Percentiles rank a stretch among this genome's conserved stretches.
These are phyloP conservation scores for Apamea monoglypha DNA, from an alignment of 2,888 invertebrate species.

Conservation along the genomic window DNA sequence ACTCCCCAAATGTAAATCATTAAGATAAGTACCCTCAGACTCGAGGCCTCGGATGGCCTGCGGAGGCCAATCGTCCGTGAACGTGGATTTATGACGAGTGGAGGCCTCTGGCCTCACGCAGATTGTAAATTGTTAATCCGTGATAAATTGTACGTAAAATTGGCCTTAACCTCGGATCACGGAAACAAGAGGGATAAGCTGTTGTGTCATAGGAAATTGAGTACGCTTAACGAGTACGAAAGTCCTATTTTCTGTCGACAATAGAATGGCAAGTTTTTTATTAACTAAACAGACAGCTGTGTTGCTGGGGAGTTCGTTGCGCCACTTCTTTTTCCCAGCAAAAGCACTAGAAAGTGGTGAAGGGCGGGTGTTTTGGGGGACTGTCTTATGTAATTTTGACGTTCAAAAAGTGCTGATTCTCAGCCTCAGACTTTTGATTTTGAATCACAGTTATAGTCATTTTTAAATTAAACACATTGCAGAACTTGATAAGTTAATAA, in stretches of 20 bases:
- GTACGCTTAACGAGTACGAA: too few species aligned
- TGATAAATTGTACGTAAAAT: conserved; percentile 67
- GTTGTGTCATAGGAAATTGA: conserved; percentile 2
- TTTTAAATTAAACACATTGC: not conserved
- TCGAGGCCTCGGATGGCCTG: conserved; percentile 36
- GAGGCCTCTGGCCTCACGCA: conserved; percentile 55
- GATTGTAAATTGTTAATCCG: conserved; percentile 69
- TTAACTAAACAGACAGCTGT: too few species aligned
- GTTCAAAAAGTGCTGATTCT: too few species aligned
- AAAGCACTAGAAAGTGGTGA: too few species aligned
- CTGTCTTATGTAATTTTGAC: too few species aligned
- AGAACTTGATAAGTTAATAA: not conserved
- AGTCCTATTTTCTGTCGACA: not conserved
- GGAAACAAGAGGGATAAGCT: conserved; percentile 42
- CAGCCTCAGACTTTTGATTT: too few species aligned
- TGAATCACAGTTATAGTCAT: not conserved
- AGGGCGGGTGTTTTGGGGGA: too few species aligned
- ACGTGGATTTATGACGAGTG: conserved; percentile 66
- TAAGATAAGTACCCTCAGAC: conserved; percentile 57
- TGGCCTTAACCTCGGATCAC: conserved; percentile 34
- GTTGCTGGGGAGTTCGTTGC: too few species aligned
- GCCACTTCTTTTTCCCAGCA: too few species aligned
- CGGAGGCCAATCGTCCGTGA: conserved; percentile 57
- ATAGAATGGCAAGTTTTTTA: not conserved
- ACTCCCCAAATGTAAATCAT: conserved; percentile 58